Conservation (phyloP, 1,140 invertebrate species). For the Saccostrea cuccullata region DNA sequence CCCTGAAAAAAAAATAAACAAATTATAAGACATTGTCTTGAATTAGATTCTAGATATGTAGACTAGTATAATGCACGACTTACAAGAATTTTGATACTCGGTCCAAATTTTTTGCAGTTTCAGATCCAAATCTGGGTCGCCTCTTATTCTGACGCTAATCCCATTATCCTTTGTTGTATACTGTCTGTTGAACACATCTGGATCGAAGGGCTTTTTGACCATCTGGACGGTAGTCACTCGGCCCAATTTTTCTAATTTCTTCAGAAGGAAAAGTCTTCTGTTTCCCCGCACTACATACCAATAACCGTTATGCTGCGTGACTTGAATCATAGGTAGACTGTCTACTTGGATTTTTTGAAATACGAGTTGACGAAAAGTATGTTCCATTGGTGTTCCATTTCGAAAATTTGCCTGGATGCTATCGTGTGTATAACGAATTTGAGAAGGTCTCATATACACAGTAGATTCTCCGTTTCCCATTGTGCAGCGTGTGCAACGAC, state of each 20-base stretch:
- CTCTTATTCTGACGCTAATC: constrained; percentile 24
- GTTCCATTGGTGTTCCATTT: constrained; percentile 41
- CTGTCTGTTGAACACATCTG: constrained; percentile 39
- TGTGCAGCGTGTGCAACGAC: neutral
- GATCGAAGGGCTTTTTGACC: constrained; percentile 26
- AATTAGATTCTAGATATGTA: no score
- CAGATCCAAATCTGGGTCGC: neutral
- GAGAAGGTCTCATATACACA: constrained; percentile 40
- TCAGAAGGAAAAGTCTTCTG: constrained; percentile 40
- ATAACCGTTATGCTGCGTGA: constrained; percentile 30
- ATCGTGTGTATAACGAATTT: constrained; percentile 49
- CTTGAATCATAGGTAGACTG: constrained; percentile 31
- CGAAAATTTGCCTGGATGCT: constrained; percentile 39
- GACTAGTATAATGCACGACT: no score
- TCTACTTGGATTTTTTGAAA: neutral
- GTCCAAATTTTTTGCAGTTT: constrained; percentile 28
- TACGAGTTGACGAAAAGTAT: neutral
- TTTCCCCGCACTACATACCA: constrained; percentile 52
- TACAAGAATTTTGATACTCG: neutral
- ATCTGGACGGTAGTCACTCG: constrained; percentile 34
- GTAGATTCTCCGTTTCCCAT: constrained; percentile 6
- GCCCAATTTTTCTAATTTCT: constrained; percentile 31
- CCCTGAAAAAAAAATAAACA: no score
- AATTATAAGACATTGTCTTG: no score
- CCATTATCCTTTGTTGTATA: constrained; percentile 42